Evolutionary conservation across 1,140 invertebrate species (phyloP).

Genomic region (Drosophila ironensis): DNA sequence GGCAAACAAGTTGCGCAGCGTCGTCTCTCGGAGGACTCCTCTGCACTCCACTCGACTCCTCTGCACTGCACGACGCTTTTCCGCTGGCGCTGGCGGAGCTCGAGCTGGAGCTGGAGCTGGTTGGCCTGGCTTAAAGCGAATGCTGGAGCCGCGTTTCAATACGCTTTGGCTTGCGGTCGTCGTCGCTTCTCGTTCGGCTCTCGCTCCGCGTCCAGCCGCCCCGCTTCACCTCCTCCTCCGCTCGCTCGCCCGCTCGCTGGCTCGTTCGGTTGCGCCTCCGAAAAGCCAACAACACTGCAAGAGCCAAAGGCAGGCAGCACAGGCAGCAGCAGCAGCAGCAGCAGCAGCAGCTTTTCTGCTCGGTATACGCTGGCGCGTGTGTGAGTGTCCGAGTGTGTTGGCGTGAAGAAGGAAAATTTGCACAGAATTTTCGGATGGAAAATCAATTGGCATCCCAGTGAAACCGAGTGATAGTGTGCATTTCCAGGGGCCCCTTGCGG

Average conservation of each 20-base stretch:
- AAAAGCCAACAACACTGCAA: conserved; percentile 22
- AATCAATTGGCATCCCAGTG: conserved; percentile 61
- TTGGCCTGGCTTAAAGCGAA: conserved; percentile 48
- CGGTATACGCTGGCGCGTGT: conserved; percentile 41
- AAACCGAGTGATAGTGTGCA: conserved; percentile 47
- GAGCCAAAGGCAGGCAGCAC: no score
- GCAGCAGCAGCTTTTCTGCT: conserved; percentile 52
- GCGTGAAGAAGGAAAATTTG: conserved; percentile 65
- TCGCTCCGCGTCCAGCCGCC: no score
- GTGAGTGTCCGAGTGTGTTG: conserved; percentile 18
- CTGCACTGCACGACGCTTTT: conserved; percentile 46
- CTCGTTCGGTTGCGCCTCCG: conserved; percentile 47
- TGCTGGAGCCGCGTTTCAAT: conserved; percentile 71
- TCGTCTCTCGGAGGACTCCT: conserved; percentile 28
- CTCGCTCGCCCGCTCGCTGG: no score
- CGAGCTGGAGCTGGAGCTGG: no score
- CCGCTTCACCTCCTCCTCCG: not conserved
- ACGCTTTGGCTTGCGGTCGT: conserved; percentile 77
- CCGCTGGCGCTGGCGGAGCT: conserved; percentile 24
- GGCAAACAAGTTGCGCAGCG: conserved; percentile 42
- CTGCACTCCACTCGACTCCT: conserved; percentile 44
- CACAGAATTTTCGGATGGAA: conserved; percentile 70
- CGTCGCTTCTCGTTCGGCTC: conserved; percentile 60
- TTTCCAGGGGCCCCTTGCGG: conserved; percentile 32
- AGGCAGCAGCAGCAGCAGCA: no score